Percentiles rank a stretch among this genome's conserved stretches.
Evolutionary conservation across 2,113 vertebrate species (phyloP).

Genomic region (Epinephelus fuscoguttatus): DNA sequence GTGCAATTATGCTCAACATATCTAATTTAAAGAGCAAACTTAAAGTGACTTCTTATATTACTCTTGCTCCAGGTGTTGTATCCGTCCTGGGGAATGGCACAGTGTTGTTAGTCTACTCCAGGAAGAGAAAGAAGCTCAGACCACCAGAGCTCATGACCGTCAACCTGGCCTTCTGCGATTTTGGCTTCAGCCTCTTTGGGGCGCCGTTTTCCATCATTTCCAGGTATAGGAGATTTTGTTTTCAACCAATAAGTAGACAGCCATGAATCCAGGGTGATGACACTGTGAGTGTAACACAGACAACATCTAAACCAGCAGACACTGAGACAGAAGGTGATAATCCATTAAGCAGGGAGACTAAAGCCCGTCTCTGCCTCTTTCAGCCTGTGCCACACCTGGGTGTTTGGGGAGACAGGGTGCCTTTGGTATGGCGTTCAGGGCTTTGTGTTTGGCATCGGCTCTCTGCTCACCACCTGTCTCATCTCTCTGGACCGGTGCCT

Average conservation of each 20-base stretch:
- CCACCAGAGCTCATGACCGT: constrained; percentile 73
- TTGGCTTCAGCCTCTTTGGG: constrained; percentile 74
- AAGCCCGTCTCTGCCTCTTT: constrained; percentile 6
- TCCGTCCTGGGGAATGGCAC: constrained; percentile 71
- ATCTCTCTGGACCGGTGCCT: constrained; percentile 78
- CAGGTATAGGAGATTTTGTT: constrained; percentile 56
- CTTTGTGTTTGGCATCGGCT: constrained; percentile 77
- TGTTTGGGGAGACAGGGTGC: constrained; percentile 73
- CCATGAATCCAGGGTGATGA: neutral
- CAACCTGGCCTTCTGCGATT: constrained; percentile 76
- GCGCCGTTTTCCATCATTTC: constrained; percentile 69
- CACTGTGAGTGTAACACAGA: neutral
- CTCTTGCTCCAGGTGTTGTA: constrained; percentile 40
- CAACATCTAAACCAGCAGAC: neutral
- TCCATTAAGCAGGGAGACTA: neutral
- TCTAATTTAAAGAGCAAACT: neutral
- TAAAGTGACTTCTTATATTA: neutral
- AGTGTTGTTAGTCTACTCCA: constrained; percentile 61
- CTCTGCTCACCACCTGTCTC: constrained; percentile 75
- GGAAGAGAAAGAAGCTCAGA: constrained; percentile 66
- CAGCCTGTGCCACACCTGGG: constrained; percentile 73
- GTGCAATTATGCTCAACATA: neutral
- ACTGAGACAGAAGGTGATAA: constrained; percentile 16
- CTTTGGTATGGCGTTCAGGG: constrained; percentile 73
- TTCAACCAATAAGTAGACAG: neutral